Percentiles rank a stretch among this genome's conserved stretches.
phyloP scores from a whole-genome alignment of 2,113 vertebrate species.

The Corythaixoides concolor region DNA sequence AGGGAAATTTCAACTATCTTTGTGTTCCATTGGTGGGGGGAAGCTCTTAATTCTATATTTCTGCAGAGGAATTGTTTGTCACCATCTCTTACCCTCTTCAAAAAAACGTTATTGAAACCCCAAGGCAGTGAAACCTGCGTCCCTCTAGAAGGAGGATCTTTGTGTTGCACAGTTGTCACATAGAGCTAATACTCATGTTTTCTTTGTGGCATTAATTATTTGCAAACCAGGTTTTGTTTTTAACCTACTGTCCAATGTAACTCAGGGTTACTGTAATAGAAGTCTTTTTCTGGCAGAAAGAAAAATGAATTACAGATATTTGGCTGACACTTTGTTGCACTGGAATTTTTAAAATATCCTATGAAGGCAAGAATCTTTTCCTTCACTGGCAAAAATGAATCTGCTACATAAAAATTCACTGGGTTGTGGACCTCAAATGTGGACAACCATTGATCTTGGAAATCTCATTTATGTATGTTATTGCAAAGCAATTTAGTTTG shows the following conservation, averaged over 20 bases:
- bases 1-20: not conserved
- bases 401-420: not conserved
- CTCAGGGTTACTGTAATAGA: not conserved
- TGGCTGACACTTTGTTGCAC: not conserved
- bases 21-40: not conserved
- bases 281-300: not conserved
- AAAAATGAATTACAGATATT: not conserved
- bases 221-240: not conserved
- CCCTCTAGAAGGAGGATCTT: not conserved
- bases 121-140: not conserved
- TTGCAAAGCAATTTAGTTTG: not conserved
- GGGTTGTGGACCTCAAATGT: not conserved
- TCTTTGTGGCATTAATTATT: not conserved
- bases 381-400: not conserved
- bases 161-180: not conserved
- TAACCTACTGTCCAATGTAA: not conserved
- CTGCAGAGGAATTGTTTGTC: not conserved
- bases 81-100: not conserved
- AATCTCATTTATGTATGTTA: not conserved
- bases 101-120: not conserved
- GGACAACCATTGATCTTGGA: not conserved
- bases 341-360: not conserved
- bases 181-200: not conserved
- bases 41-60: not conserved
- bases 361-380: not conserved